phyloP scores from a whole-genome alignment of 2,888 invertebrate genomes.

The Nycteola revayana region DNA sequence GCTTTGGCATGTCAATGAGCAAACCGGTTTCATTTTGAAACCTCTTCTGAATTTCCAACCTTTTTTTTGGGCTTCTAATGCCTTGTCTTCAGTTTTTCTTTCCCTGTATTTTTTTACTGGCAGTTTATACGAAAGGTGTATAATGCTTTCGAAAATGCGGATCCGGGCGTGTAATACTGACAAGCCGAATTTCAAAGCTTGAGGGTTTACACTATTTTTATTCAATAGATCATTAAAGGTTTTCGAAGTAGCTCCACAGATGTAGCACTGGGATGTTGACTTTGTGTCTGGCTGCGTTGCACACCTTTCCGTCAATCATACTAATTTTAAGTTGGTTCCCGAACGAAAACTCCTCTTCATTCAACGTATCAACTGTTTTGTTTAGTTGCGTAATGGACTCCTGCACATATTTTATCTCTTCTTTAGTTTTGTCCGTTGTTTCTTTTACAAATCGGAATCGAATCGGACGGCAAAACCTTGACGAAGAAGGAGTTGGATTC shows the following conservation, averaged over 20 bases:
- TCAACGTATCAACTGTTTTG: slow-evolving; percentile 1
- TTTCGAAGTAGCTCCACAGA: slow-evolving; percentile 43
- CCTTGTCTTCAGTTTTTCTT: slow-evolving; percentile 20
- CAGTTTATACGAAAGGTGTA: slow-evolving; percentile 25
- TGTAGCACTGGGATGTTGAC: slow-evolving; percentile 41
- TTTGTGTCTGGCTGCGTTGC: slow-evolving; percentile 40
- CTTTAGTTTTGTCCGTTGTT: slow-evolving; percentile 21
- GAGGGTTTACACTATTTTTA: slow-evolving; percentile 5
- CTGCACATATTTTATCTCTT: slow-evolving; percentile 25
- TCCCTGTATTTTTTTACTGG: slow-evolving; percentile 24
- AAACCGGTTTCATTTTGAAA: slow-evolving; percentile 34
- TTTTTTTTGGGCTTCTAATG: slow-evolving; percentile 14
- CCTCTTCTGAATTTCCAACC: slow-evolving; percentile 20
- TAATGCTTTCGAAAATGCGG: slow-evolving; percentile 19
- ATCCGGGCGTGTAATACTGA: slow-evolving; percentile 38
- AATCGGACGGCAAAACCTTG: slow-evolving; percentile 8
- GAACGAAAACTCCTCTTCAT: slow-evolving; percentile 3
- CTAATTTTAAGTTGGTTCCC: slow-evolving; percentile 1
- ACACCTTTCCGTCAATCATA: slow-evolving; percentile 38
- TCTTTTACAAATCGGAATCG: slow-evolving; percentile 24
- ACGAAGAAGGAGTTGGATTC: slow-evolving; percentile 27
- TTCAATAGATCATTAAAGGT: slow-evolving; percentile 33
- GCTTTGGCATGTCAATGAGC: slow-evolving; percentile 40
- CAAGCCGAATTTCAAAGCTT: slow-evolving; percentile 33
- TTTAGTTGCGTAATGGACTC: slow-evolving; percentile 3